Base-by-base conservation (phyloP, 2,797 vertebrate genomes). In the Taeniopygia guttata region DNA sequence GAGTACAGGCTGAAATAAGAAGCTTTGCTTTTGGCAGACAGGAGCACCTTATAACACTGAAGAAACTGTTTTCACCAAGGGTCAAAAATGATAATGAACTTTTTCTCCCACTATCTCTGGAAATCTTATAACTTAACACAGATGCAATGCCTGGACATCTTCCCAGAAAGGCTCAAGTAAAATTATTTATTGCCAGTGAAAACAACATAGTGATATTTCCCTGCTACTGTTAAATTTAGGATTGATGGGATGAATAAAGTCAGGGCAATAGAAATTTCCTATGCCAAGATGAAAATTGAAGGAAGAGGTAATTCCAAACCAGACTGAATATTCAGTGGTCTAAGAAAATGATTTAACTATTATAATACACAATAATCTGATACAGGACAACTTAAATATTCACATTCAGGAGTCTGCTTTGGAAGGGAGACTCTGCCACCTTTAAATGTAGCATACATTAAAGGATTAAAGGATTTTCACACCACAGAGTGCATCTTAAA, bases 81-180 rank as follows among this genome's bases (percentile, higher is more conserved):
- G 77, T 92, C 91, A 96, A 26, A 93, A 85, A 93, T 55, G 4
- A 60, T 91, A 90, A 91, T 56, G 63, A 54, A 83, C 70, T 67
- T 78, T 87, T 79, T 87, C 26, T 95, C 14, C 49, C 23, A 20
- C 38, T 91, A 5, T 86, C 55, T 84, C 42, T 74, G 42, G 79
- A 77, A 95, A 73, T 38, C n/a, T 52, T 94, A 40, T 70, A 64
- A 70, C 59, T 93, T 93, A 80, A 86, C 54, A 51, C 22, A 88
- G 22, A 88, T 77, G 46, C 11, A 77, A 19, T 42, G 42, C 16
- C 60, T 95, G 87, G 77, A 91, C 9, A 2, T 43, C 89, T 69
- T 78, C 64, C 69, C 56, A 58, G 80, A 87, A 96, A 78, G 20
- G 7, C 70, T 84, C 27, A 48, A 58, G 38, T 25, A 63, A 68